Evolutionary conservation across 2,888 invertebrate species (phyloP).

Genomic region (Eudasyphora cyanicolor): DNA sequence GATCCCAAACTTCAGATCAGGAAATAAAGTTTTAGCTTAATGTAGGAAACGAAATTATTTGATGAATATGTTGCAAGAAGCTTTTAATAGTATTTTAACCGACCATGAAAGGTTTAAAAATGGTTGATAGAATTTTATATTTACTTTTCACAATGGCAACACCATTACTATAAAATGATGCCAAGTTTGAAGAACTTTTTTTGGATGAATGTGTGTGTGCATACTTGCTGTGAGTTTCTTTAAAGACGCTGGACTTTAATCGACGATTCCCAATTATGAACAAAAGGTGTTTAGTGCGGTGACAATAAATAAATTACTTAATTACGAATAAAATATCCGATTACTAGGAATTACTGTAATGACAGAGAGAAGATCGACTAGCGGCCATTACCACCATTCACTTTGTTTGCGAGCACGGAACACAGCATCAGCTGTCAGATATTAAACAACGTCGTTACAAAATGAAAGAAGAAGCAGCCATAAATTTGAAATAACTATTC

Average conservation of each 20-base stretch:
- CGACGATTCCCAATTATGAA: background rate
- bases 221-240: background rate
- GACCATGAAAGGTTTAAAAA: too few relatives aligned
- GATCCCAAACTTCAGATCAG: too few relatives aligned
- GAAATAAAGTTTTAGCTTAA: too few relatives aligned
- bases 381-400: background rate
- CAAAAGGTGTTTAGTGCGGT: background rate
- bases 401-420: background rate
- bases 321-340: background rate
- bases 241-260: background rate
- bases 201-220: background rate
- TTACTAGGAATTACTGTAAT: background rate
- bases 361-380: background rate
- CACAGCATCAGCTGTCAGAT: constrained; percentile 19
- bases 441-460: constrained; percentile 6
- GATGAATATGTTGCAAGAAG: too few relatives aligned
- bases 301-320: background rate
- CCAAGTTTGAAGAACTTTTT: too few relatives aligned
- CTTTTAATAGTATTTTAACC: too few relatives aligned
- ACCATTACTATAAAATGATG: background rate
- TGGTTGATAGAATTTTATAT: too few relatives aligned
- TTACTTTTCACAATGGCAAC: too few relatives aligned
- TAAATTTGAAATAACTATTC: background rate
- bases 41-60: too few relatives aligned
- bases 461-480: constrained; percentile 11